phyloP scores from a whole-genome alignment of 2,797 vertebrate species.

The Hirundo rustica region DNA sequence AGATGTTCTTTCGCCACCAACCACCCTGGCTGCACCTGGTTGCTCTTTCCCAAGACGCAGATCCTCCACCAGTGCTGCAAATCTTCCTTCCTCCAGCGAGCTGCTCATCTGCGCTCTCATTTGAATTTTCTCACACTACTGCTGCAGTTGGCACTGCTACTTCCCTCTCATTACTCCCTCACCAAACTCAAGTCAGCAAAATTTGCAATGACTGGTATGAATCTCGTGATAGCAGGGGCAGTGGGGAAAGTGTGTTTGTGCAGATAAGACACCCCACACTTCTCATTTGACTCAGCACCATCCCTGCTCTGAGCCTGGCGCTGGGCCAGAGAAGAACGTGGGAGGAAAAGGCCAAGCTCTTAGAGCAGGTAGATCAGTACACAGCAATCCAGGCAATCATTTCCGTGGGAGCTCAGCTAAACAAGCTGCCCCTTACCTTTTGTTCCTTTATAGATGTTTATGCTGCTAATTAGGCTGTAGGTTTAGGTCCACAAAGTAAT shows the following conservation, averaged over 20 bases:
- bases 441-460: slow-evolving; percentile 47
- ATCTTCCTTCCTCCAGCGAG: not conserved
- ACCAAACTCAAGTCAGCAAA: slow-evolving; percentile 27
- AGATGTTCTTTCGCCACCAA: not conserved
- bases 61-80: not conserved
- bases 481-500: slow-evolving; percentile 48
- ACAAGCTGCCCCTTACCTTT: slow-evolving; percentile 54
- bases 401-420: slow-evolving; percentile 15
- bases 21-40: not conserved
- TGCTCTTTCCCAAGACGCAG: not conserved
- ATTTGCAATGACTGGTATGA: not conserved
- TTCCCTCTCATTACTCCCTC: not conserved
- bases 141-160: not conserved
- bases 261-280: not conserved
- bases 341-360: not conserved
- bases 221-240: not conserved
- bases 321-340: not conserved
- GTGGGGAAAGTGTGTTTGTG: not conserved
- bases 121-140: not conserved
- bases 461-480: slow-evolving; percentile 59
- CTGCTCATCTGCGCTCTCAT: not conserved
- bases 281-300: not conserved
- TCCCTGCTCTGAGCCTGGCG: not conserved
- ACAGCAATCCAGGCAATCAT: not conserved
- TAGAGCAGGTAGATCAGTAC: not conserved